phyloP scores from a whole-genome alignment of 2,888 invertebrate genomes.

The Parascotia fuliginaria region DNA sequence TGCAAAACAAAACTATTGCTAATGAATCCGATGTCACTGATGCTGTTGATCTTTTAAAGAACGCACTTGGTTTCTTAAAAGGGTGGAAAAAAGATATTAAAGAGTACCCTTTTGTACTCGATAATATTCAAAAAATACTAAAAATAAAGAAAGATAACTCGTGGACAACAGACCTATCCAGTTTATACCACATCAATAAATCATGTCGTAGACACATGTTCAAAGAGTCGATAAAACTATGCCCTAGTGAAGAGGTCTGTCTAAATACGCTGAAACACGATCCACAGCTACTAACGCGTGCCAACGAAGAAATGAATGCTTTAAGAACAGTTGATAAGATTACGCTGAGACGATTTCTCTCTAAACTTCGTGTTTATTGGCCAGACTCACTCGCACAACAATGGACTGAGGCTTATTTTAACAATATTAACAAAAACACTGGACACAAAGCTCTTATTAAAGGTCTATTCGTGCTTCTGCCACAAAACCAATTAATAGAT shows the following conservation, averaged over 20 bases:
- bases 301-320: constrained; percentile 43
- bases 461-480: constrained; percentile 55
- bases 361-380: constrained; percentile 67
- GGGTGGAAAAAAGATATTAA: constrained; percentile 61
- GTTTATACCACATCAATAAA: constrained; percentile 58
- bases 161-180: constrained; percentile 44
- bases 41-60: constrained; percentile 35
- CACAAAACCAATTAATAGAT: constrained; percentile 45
- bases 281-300: constrained; percentile 52
- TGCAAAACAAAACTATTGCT: constrained; percentile 34
- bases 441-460: constrained; percentile 50
- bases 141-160: constrained; percentile 42
- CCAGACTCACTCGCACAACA: constrained; percentile 51
- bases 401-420: constrained; percentile 47
- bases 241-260: constrained; percentile 50
- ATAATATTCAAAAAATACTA: constrained; percentile 51
- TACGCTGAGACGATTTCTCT: constrained; percentile 46
- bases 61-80: constrained; percentile 48
- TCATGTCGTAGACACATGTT: constrained; percentile 64
- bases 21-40: constrained; percentile 47
- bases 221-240: constrained; percentile 57
- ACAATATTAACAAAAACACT: constrained; percentile 43
- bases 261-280: constrained; percentile 70
- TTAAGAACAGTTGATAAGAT: constrained; percentile 49
- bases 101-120: constrained; percentile 46